Conservation (phyloP, 1,140 invertebrate species). For the Drosophila funebris region DNA sequence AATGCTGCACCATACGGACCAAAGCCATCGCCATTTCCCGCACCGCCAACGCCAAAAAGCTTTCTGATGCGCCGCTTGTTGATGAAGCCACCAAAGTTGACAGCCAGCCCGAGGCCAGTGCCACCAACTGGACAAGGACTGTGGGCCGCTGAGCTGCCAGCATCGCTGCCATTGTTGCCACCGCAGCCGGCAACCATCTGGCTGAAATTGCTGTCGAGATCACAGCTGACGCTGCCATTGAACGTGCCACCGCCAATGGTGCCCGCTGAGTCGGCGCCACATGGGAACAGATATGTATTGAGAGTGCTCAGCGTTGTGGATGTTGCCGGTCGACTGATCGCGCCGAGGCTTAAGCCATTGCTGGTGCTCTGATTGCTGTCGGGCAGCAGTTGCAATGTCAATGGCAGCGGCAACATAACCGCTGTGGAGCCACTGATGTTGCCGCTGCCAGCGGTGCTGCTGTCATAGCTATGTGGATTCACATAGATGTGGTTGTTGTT, state of each 20-base stretch:
- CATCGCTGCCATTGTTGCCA: conserved; percentile 39
- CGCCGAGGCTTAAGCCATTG: conserved; percentile 18
- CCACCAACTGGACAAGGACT: conserved; percentile 36
- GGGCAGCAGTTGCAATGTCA: conserved; percentile 30
- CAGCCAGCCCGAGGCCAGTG: conserved; percentile 51
- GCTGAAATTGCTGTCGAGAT: conserved; percentile 80
- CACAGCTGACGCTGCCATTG: conserved; percentile 67
- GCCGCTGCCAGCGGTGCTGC: conserved; percentile 61
- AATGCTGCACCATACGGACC: conserved; percentile 55
- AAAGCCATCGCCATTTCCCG: conserved; percentile 13
- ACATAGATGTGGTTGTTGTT: conserved; percentile 82
- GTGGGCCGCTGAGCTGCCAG: conserved; percentile 36
- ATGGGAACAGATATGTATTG: conserved; percentile 82
- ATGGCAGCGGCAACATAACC: conserved; percentile 62
- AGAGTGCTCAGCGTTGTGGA: conserved; percentile 77
- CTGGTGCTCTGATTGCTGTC: conserved; percentile 1
- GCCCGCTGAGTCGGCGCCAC: conserved; percentile 73
- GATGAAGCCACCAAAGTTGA: conserved; percentile 75
- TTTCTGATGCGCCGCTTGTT: conserved; percentile 74
- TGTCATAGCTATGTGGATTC: conserved; percentile 79
- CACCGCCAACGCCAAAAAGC: conserved; percentile 64
- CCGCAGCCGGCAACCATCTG: conserved; percentile 69
- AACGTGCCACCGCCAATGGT: conserved; percentile 59
- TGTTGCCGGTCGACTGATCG: conserved; percentile 51
- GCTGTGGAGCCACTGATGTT: conserved; percentile 66